phyloP scores from a whole-genome alignment of 2,797 vertebrate species.

The Ciconia nigra region DNA sequence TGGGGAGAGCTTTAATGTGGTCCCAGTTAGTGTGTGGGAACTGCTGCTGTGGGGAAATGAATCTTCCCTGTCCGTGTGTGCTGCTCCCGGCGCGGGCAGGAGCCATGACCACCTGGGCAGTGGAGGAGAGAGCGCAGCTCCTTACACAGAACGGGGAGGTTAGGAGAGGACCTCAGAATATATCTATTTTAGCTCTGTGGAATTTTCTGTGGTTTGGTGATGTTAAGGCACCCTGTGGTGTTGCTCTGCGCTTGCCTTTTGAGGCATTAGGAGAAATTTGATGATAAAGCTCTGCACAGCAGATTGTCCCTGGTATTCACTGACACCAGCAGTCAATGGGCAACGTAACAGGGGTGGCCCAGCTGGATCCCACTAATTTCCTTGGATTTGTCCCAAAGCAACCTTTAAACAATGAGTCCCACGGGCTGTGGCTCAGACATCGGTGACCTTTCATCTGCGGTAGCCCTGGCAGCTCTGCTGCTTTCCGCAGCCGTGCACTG shows the following conservation, averaged over 20 bases:
- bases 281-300: neutral
- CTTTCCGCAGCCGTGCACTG: neutral
- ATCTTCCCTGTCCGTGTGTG: neutral
- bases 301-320: neutral
- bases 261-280: neutral
- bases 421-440: neutral
- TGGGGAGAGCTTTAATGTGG: neutral
- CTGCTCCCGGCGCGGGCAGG: neutral
- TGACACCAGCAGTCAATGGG: neutral
- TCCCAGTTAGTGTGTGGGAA: neutral
- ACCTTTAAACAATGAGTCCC: neutral
- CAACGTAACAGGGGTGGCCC: neutral
- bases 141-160: neutral
- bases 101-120: neutral
- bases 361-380: neutral
- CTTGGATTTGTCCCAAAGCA: neutral
- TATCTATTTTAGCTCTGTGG: neutral
- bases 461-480: neutral
- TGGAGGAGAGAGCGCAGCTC: neutral
- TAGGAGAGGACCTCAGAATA: neutral
- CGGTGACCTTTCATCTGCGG: neutral
- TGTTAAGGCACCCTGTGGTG: neutral
- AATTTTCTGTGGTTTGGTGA: neutral
- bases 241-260: neutral
- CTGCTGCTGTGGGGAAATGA: neutral